Evolutionary conservation across 2,888 invertebrate genomes (phyloP), one percentile per base, ranked within the genome.

Genomic region (Vesta saturnalis): DNA sequence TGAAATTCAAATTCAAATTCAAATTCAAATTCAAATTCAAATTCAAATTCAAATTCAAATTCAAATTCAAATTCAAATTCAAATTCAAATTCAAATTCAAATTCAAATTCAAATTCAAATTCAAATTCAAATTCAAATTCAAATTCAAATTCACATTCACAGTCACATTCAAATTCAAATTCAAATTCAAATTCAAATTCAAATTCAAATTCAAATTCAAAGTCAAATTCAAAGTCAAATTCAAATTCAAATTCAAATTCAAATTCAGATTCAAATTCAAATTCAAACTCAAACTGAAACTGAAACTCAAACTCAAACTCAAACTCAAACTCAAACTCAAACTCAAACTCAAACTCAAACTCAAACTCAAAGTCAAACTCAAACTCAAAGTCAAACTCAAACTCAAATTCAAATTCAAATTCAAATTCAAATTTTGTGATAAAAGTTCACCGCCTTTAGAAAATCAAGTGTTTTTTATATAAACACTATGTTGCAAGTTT

Each of bases 271-370:
- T 14, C 47, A 47, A 12, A 47, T 14, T 4, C 47, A 47, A 5
- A 47, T 14, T 14, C 47, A 47, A 5, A 47, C 47, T 14, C 47
- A 47, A 5, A 47, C 47, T 14, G 12, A 47, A 5, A 47, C 47
- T 14, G 12, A 47, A 5, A 52, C 52, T 18, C 52, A 52, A 5
- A 52, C 52, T 18, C 19, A 52, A 5, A 52, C 52, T 18, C 52
- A 52, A 5, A 52, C 52, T 18, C 52, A 52, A 16, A 52, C 19
- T 18, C 52, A 47, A 18, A 52, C 52, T 18, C 52, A 52, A 6
- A 52, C 52, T 18, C 52, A 52, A 5, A 30, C 30, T 30, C 30
- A 30, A 30, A 10, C 5, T 30, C 30, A 30, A 30, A 10, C 30
- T 30, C 47, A 47, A 5, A 47, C 47, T 14, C 47, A 47, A 5